Evolutionary conservation across 1,140 invertebrate species (phyloP), one percentile per base, ranked within the genome.

Genomic region (Danaus melanippus): DNA sequence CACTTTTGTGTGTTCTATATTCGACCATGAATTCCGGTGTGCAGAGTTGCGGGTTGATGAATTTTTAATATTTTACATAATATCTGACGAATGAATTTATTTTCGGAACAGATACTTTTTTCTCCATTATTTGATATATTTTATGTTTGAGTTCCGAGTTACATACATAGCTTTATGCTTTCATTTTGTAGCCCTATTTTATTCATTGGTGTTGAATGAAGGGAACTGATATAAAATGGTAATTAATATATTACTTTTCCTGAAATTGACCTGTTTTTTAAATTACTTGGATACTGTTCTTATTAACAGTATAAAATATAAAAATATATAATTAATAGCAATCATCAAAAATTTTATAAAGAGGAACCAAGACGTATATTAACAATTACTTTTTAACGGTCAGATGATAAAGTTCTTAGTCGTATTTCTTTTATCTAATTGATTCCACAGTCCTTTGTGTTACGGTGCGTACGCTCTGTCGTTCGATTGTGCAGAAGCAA

Each of bases 31-130:
- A 86, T 83, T 83, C 76, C 79, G 73, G 74, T 74, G 72, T 71
- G 63, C 72, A 72, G 69, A 71, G 64, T 71, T 71, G 72, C 67
- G 74, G 74, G 73, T 79, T 82, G 79, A 84, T 84, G 83, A 84
- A 86, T 86, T 76, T 86, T 84, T 82, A 83, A 83, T 79, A 79
- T 86, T 84, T 83, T 84, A 83, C 83, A 86, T 83, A 32, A 32
- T 32, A 82, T 83, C 79, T 76, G 76, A 82, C 79, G 78, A 84
- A 83, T 86, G 79, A 80, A 86, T 84, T 82, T 72, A 71, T 74
- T 79, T 69, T 75, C 64, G 71, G 69, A 63, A 71, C 66, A 69
- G 76, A 71, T 69, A 66, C 67, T 74, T 77, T 81, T 65, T 69
- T 76, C 82, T 79, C 69, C 64, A 74, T 83, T 82, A 75, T 80